A percentile compares a stretch with the other conserved stretches of the same genome.
phyloP scores from a whole-genome alignment of 1,140 invertebrate species.

The Microvelia longipes region DNA sequence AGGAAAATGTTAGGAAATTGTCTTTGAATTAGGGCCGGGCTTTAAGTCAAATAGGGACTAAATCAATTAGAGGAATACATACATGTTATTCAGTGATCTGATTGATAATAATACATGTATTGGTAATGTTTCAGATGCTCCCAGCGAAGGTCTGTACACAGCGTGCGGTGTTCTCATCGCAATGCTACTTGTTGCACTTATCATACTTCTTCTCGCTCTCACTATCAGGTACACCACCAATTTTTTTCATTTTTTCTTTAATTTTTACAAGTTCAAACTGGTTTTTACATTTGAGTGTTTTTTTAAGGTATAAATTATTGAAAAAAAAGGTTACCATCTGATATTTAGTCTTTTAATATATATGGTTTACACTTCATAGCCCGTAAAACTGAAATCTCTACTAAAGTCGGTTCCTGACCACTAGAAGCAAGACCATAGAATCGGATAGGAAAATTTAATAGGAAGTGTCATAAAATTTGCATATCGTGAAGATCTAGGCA shows the following conservation, averaged over 20 bases:
- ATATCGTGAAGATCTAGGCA: no score
- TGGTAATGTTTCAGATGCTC: slow-evolving; percentile 45
- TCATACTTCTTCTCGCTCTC: slow-evolving; percentile 56
- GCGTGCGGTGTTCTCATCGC: slow-evolving; percentile 61
- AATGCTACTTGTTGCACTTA: slow-evolving; percentile 56
- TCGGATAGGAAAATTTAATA: no score
- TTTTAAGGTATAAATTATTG: slow-evolving; percentile 1
- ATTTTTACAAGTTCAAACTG: no score
- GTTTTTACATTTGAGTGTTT: neutral
- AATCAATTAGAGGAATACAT: neutral
- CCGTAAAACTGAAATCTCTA: no score
- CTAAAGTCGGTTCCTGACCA: no score
- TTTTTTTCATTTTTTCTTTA: neutral
- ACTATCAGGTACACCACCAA: slow-evolving; percentile 53
- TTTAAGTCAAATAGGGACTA: neutral
- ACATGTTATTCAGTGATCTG: neutral
- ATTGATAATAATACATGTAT: slow-evolving; percentile 12
- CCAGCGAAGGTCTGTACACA: slow-evolving; percentile 57
- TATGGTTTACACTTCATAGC: no score
- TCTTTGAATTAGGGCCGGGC: neutral
- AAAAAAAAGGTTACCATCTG: no score
- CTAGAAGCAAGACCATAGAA: no score
- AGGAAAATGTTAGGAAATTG: neutral
- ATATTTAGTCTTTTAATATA: neutral
- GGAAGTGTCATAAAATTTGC: no score